A percentile compares a stretch with the other conserved stretches of the same genome.
phyloP scores from a whole-genome alignment of 2,888 invertebrate genomes.

The Melipona beecheii region DNA sequence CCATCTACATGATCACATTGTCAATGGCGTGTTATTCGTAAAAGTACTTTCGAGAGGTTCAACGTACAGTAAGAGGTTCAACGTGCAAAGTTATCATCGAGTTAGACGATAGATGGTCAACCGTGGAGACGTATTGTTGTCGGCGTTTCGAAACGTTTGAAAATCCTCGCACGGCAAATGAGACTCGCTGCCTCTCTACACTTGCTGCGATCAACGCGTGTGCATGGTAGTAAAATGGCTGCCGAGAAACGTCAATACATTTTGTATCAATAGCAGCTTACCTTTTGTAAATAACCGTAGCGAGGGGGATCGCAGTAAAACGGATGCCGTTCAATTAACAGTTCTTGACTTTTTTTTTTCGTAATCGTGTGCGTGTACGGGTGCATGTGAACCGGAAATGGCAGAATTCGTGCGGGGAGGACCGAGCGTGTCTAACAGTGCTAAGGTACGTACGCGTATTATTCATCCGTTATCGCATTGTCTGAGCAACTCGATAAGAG shows the following conservation, averaged over 20 bases:
- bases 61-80: background rate
- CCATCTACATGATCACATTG: slow-evolving; percentile 21
- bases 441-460: slow-evolving; percentile 80
- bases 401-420: slow-evolving; percentile 85
- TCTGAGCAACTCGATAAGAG: background rate
- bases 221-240: slow-evolving; percentile 79
- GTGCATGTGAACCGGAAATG: slow-evolving; percentile 77
- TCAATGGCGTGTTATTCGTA: slow-evolving; percentile 41
- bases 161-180: slow-evolving; percentile 6
- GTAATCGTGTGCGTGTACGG: slow-evolving; percentile 62
- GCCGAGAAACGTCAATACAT: slow-evolving; percentile 83
- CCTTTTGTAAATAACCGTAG: slow-evolving; percentile 74
- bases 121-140: slow-evolving; percentile 19
- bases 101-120: background rate
- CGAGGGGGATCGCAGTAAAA: slow-evolving; percentile 41
- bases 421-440: slow-evolving; percentile 84
- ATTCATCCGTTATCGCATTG: slow-evolving; percentile 33
- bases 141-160: slow-evolving; percentile 4
- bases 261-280: slow-evolving; percentile 74
- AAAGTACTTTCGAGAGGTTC: slow-evolving; percentile 23
- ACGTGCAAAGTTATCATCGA: background rate
- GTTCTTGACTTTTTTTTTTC: slow-evolving; percentile 44
- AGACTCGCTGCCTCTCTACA: slow-evolving; percentile 15
- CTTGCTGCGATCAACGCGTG: slow-evolving; percentile 65
- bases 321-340: slow-evolving; percentile 66